Evolutionary conservation across 2,113 vertebrate genomes (phyloP), one percentile per base, ranked within the genome.

Genomic region (Psettodes erumei): DNA sequence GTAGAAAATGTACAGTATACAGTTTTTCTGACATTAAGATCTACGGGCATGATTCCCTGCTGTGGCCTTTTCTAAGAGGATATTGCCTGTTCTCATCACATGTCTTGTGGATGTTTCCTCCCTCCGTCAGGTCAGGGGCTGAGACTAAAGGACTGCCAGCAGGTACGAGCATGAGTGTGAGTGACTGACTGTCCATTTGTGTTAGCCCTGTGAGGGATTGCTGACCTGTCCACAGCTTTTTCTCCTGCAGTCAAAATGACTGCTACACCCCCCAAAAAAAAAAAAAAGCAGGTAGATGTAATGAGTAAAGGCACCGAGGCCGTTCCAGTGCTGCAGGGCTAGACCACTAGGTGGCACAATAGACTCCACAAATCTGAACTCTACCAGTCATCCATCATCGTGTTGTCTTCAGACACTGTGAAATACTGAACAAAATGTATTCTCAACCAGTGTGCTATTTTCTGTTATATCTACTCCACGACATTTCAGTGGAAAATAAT

Each of bases 291-390:
- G 30, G 42, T 21, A 13, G 28, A 76, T 59, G 16, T 27, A 15
- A 67, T 42, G 63, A 51, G 0, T 2, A 23, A 45, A 15, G 21
- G 37, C 8, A 18, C 2, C 18, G 10, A 35, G 8, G 2, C 10
- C 1, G 11, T 18, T 38, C 16, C 8, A 21, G 15, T 37, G 15
- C 6, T 86, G 50, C 40, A 12, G 3, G 3, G 25, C 3, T 2
- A 2, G 7, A 54, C 90, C 91, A 90, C 88, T 89, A 88, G 90
- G 77, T 87, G 87, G 90, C 88, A 80, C 50, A 79, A 77, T 75
- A 61, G 33, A 82, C n/a, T 53, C 40, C 56, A 74, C 9, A 18
- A 47, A 28, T 54, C 15, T 33, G 30, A 50, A 28, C n/a, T 72
- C 54, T 71, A 21, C 23, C 23, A 43, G 27, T 47, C 27, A 70